Evolutionary conservation across 2,888 invertebrate genomes (phyloP).

Genomic region (Monoplex corrugatus): DNA sequence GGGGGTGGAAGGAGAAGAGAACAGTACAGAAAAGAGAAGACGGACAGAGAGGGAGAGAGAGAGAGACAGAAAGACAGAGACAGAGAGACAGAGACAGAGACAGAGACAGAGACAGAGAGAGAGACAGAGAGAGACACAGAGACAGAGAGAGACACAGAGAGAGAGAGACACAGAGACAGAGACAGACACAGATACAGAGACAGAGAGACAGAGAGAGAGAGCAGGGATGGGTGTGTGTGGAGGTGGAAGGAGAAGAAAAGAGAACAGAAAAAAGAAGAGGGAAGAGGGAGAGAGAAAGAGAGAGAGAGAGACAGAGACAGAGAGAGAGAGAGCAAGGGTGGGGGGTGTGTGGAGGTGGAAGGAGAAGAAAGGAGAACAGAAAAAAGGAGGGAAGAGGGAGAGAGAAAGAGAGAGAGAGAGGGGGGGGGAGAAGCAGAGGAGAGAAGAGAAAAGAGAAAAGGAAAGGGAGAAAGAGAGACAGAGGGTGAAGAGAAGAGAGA

Average conservation of each 20-base stretch:
- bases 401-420: not conserved
- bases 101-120: not conserved
- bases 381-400: not conserved
- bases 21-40: not conserved
- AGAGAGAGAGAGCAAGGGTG: too few species aligned
- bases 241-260: too few species aligned
- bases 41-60: not conserved
- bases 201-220: constrained; percentile 18
- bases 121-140: constrained; percentile 27
- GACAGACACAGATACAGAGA: not conserved
- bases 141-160: not conserved
- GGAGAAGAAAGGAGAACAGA: not conserved
- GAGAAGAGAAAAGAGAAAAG: not conserved
- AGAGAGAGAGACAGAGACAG: not conserved
- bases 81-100: not conserved
- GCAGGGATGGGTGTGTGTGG: not conserved
- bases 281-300: not conserved
- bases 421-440: not conserved
- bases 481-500: not conserved
- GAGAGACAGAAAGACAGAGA: not conserved
- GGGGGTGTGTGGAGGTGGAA: too few species aligned
- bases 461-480: not conserved
- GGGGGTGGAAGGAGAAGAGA: not conserved
- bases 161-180: not conserved
- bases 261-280: not conserved